These are phyloP conservation scores for Drosophila atripex DNA, from an alignment of 2,888 invertebrate genomes.

Conservation along the genomic window DNA sequence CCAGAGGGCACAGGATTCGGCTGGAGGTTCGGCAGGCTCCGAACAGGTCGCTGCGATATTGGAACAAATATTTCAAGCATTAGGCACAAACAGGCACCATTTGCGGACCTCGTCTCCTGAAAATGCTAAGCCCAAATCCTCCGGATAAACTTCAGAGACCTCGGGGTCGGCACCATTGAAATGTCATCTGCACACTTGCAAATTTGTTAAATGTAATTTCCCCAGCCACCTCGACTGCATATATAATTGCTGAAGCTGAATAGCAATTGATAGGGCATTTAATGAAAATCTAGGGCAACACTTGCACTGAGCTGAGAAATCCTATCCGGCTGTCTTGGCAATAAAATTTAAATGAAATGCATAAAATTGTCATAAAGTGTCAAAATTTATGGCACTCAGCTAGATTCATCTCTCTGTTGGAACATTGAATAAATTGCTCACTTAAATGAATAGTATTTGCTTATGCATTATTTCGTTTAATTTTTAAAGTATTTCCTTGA, in stretches of 20 bases:
- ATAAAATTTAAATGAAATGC: constrained; percentile 35
- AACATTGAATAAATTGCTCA: constrained; percentile 11
- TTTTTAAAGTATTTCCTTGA: neutral
- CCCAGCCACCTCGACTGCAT: neutral
- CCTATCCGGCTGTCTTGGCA: constrained; percentile 1
- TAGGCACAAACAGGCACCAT: constrained; percentile 8
- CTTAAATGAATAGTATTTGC: neutral
- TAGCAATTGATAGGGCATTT: constrained; percentile 16
- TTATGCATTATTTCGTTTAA: neutral
- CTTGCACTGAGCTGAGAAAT: constrained; percentile 5
- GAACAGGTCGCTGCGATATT: constrained; percentile 39
- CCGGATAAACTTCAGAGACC: constrained; percentile 1
- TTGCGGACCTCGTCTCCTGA: neutral
- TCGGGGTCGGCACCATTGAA: constrained; percentile 22
- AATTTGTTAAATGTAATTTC: constrained; percentile 34
- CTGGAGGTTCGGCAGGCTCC: neutral
- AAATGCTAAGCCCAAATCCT: neutral
- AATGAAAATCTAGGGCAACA: neutral
- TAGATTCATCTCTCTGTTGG: constrained; percentile 1
- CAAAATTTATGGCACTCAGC: constrained; percentile 31
- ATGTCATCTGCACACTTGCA: constrained; percentile 44
- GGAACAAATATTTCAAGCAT: constrained; percentile 23
- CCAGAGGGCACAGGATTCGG: neutral
- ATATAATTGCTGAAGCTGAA: constrained; percentile 1
- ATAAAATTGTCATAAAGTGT: constrained; percentile 39